Evolutionary conservation across 2,113 vertebrate genomes (phyloP), one percentile per base, ranked within the genome.

Genomic region (Hippocampus mohnikei): DNA sequence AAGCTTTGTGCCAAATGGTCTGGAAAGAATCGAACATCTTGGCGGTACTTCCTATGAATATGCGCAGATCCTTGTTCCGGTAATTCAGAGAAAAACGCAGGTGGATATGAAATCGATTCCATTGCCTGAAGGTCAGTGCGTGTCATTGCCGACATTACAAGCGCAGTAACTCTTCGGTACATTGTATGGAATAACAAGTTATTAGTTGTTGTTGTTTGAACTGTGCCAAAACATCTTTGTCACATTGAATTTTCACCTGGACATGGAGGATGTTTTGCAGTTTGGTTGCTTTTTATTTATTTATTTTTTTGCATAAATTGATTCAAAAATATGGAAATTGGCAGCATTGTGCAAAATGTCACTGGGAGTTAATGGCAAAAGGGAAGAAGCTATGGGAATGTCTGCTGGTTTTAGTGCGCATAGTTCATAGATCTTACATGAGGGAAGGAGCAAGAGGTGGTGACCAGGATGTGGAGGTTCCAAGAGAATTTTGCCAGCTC

Each of bases 11-110:
- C 91, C 94, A 94, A 90, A 92, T 82, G 71, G 91, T 93, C 93
- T 95, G 93, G 92, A 91, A 92, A 90, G 89, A 91, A 94, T 95
- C 90, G 92, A 82, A 92, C 61, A 69, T 84, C 87, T 88, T 87
- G 88, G 90, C 90, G 91, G 91, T 79, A 84, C 81, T 81, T 73
- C 67, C 88, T 81, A 89, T 93, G 92, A 90, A 92, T 85, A 92
- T 91, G 70, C 79, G 79, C 89, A 90, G 87, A 88, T 86, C 82
- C 84, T 79, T 37, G 33, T 37, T 0, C 33, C 33, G 84, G 85
- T 87, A 80, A 89, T 81, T 90, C 84, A 91, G 78, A 88, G 86
- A 75, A 92, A 29, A 90, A 87, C 73, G 76, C 81, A 78, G 86
- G 85, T 88, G 88, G 87, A 92, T 90, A 92, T 91, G 85, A 92